Base-by-base conservation (phyloP, 37 sponge, comb jelly and placozoan genomes). In the Petrosia ficiformis region DNA sequence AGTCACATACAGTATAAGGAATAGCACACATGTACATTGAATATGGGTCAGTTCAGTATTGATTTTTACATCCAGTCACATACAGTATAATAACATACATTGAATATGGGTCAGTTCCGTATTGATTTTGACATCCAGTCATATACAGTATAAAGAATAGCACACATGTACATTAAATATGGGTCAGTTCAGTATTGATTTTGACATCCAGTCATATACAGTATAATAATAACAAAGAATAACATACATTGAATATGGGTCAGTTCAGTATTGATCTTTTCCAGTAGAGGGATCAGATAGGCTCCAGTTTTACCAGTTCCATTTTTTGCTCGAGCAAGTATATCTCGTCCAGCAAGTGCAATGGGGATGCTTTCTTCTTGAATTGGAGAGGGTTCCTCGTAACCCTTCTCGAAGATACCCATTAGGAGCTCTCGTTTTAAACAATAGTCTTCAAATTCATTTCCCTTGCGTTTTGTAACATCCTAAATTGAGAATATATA, bases 221-320 rank as follows among this genome's bases (percentile, higher is more conserved):
- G n/a, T n/a, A n/a, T n/a, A n/a, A n/a, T n/a, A n/a, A n/a, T n/a
- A n/a, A n/a, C n/a, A n/a, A n/a, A n/a, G n/a, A n/a, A n/a, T n/a
- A n/a, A 48, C 76, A 16, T 25, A 96, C 96, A 89, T 93, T 96
- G 97, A 41, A 96, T 57, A 44, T 82, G 80, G 29, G 76, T 54
- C 31, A 72, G 54, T 19, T 89, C 79, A 37, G 88, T 79, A 73
- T 92, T 83, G 0, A 90, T 76, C 70, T 89, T 82, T 75, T 98
- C 93, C 71, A 98, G 82, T 14, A 98, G 67, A 38, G 99, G 99
- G 64, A 98, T 98, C 48, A 98, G 89, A 76, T 92, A 98, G 11
- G 99, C 99, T 16, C 89, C 99, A 30, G 99, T 98, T 77, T 98
- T 98, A 21, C 99, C 99, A 22, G 99, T 98, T 22, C 99, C 99